A percentile compares a stretch with the other conserved stretches of the same genome.
These are phyloP conservation scores for Trichonephila clavata DNA, from an alignment of 1,140 invertebrate species.

Conservation along the genomic window DNA sequence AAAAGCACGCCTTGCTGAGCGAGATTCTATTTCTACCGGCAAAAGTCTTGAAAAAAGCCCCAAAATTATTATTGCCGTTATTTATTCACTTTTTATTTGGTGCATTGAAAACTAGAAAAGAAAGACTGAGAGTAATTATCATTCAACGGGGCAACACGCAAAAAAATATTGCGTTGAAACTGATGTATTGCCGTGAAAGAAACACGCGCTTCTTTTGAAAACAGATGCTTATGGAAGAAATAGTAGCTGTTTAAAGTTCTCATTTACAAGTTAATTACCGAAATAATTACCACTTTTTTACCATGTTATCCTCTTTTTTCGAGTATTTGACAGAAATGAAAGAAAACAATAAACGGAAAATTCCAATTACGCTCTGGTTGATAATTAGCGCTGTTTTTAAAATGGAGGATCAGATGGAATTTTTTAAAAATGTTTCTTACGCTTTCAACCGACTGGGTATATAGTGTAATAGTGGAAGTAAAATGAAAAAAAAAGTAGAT, in stretches of 20 bases:
- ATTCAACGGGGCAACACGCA: not conserved
- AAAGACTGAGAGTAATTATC: slow-evolving; percentile 30
- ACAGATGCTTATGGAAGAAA: slow-evolving; percentile 33
- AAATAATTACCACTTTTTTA: slow-evolving; percentile 61
- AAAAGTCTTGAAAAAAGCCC: not conserved
- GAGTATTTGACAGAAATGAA: slow-evolving; percentile 28
- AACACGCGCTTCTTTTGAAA: not conserved
- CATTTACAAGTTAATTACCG: slow-evolving; percentile 72
- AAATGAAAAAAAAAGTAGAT: not conserved
- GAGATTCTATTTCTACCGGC: no score
- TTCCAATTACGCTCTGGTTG: slow-evolving; percentile 36
- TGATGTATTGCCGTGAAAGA: not conserved
- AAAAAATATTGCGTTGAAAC: slow-evolving; percentile 3
- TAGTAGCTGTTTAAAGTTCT: slow-evolving; percentile 43
- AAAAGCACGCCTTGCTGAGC: not conserved
- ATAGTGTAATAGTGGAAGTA: not conserved
- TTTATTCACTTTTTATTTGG: slow-evolving; percentile 27
- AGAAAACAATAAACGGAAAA: not conserved
- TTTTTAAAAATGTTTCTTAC: not conserved
- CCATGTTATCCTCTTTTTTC: not conserved
- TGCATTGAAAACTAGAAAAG: slow-evolving; percentile 25
- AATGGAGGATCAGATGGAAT: slow-evolving; percentile 6
- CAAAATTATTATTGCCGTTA: not conserved
- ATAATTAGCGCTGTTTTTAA: slow-evolving; percentile 55
- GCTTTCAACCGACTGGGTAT: not conserved